Evolutionary conservation across 1,140 invertebrate species (phyloP).

Genomic region (Sminthurinus signatus): DNA sequence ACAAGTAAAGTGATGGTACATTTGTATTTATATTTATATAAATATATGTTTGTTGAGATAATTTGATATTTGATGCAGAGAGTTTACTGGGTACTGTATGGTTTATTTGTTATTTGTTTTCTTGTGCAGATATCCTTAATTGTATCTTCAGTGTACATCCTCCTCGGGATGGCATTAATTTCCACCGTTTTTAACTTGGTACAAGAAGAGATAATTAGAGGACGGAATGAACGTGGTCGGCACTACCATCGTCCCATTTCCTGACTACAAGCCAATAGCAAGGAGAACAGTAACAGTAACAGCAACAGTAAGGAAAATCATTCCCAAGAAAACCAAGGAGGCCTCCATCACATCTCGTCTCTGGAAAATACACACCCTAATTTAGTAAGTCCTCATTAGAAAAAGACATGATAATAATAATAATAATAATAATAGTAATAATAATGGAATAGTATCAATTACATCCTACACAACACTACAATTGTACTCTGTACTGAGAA

Average conservation of each 20-base stretch:
- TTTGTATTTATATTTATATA: no score
- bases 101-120: no score
- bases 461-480: no score
- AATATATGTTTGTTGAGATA: no score
- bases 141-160: slow-evolving; percentile 75
- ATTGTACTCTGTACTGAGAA: no score
- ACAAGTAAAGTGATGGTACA: no score
- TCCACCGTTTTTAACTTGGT: slow-evolving; percentile 96
- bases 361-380: slow-evolving; percentile 30
- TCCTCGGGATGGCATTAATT: slow-evolving; percentile 88
- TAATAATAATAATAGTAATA: no score
- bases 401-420: no score
- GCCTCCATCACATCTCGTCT: slow-evolving; percentile 34
- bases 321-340: slow-evolving; percentile 34
- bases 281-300: no score
- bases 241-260: slow-evolving; percentile 40
- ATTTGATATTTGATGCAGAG: no score
- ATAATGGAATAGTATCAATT: no score
- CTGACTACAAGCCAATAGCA: slow-evolving; percentile 38
- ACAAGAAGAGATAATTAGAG: slow-evolving; percentile 77
- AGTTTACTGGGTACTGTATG: no score
- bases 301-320: slow-evolving; percentile 24
- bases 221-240: slow-evolving; percentile 42
- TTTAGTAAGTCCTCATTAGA: slow-evolving; percentile 29
- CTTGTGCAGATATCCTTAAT: slow-evolving; percentile 63